Evolutionary conservation across 2,113 vertebrate genomes (phyloP).

Genomic region (Pluvialis apricaria): DNA sequence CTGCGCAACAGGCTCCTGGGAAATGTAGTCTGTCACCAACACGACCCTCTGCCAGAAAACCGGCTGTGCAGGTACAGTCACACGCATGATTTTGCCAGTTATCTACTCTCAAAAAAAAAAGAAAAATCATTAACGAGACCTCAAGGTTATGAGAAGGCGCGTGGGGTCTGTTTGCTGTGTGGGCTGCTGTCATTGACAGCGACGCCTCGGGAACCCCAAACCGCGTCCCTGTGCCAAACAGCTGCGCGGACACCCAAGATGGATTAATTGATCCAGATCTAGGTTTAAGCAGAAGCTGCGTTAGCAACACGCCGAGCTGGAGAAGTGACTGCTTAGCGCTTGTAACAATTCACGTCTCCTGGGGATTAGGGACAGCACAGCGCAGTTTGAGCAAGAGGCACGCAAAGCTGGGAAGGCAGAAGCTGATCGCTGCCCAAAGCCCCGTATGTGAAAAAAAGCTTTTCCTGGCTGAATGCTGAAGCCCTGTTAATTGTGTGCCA

Average conservation of each 20-base stretch:
- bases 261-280: neutral
- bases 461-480: neutral
- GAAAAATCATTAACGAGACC: neutral
- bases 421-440: neutral
- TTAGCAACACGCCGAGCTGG: neutral
- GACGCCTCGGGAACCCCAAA: neutral
- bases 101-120: neutral
- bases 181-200: neutral
- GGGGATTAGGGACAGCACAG: neutral
- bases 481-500: neutral
- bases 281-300: neutral
- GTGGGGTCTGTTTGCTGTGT: neutral
- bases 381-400: neutral
- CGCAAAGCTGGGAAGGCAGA: neutral
- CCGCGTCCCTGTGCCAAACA: fast-evolving
- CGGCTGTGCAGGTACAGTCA: neutral
- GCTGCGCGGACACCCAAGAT: too few species aligned
- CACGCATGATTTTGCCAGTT: fast-evolving
- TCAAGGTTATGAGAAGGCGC: fast-evolving
- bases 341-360: fast-evolving
- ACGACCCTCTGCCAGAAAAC: neutral
- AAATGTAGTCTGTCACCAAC: conserved; percentile 55
- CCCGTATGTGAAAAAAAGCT: neutral
- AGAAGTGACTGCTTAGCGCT: neutral
- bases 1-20: conserved; percentile 52